A percentile compares a stretch with the other conserved stretches of the same genome.
These are phyloP conservation scores for Sinosuthora webbiana DNA, from an alignment of 2,113 vertebrate genomes.

Conservation along the genomic window DNA sequence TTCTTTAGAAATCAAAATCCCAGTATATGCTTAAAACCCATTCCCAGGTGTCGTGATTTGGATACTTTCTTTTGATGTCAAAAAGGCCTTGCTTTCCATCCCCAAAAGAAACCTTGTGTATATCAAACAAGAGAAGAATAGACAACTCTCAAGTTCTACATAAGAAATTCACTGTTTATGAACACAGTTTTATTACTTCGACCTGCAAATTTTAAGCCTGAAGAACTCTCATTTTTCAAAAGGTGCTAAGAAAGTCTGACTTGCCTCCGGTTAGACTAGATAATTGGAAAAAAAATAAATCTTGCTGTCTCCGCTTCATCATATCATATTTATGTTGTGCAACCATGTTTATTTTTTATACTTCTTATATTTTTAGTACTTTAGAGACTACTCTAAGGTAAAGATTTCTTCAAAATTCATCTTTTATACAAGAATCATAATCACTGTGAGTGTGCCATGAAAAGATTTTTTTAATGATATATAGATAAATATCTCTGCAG, in stretches of 20 bases:
- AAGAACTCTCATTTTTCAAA: not conserved
- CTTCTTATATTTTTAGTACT: not conserved
- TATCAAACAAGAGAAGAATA: not conserved
- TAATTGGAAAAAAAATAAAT: not conserved
- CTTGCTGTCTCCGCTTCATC: not conserved
- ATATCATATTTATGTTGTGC: not conserved
- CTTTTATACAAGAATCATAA: not conserved
- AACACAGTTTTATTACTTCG: not conserved
- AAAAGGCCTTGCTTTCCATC: not conserved
- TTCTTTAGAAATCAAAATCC: not conserved
- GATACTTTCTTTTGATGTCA: not conserved
- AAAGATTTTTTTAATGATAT: not conserved
- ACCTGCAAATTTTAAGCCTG: not conserved
- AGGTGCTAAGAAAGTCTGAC: not conserved
- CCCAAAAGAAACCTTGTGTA: not conserved
- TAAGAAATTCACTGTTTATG: not conserved
- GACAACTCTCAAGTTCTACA: not conserved
- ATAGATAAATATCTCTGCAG: not conserved
- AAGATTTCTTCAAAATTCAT: not conserved
- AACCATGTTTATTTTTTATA: not conserved
- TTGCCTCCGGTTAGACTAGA: not conserved
- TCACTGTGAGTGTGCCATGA: not conserved
- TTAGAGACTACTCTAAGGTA: not conserved
- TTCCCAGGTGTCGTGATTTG: not conserved
- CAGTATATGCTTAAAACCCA: not conserved